Conservation (phyloP, 2,113 vertebrate genomes). For the Gobius niger region DNA sequence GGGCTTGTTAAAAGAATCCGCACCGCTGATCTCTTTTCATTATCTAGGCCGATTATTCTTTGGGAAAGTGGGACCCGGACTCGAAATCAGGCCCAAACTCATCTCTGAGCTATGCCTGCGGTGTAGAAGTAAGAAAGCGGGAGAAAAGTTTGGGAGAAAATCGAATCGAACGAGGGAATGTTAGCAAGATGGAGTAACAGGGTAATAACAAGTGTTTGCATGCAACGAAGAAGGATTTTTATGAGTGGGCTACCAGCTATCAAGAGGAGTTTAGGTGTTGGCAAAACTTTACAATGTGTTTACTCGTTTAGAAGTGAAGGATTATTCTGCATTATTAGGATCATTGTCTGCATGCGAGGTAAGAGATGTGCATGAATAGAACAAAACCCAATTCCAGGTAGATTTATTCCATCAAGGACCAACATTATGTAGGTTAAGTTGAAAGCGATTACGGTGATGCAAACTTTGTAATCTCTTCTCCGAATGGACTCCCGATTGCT, state of each 20-base stretch:
- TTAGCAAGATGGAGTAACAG: conserved; percentile 11
- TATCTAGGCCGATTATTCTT: conserved; percentile 30
- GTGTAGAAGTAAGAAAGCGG: conserved; percentile 30
- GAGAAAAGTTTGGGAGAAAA: conserved; percentile 35
- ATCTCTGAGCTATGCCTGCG: conserved; percentile 43
- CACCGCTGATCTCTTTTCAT: conserved; percentile 46
- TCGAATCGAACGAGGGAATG: conserved; percentile 7
- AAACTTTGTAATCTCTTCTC: background rate
- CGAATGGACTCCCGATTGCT: background rate
- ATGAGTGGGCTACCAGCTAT: too few species aligned
- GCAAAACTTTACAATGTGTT: too few species aligned
- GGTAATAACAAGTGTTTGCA: background rate
- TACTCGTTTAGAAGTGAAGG: too few species aligned
- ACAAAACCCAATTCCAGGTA: too few species aligned
- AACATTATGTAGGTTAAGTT: too few species aligned
- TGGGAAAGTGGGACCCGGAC: conserved; percentile 44
- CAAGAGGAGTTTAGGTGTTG: too few species aligned
- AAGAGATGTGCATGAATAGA: too few species aligned
- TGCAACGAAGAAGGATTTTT: too few species aligned
- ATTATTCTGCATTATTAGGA: too few species aligned
- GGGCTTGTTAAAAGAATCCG: conserved; percentile 44
- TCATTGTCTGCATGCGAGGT: too few species aligned
- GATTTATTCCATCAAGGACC: too few species aligned
- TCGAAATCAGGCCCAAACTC: conserved; percentile 53
- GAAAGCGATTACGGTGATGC: background rate